Evolutionary conservation across 1,140 invertebrate species (phyloP).

Genomic region (Steinernema khuongi): DNA sequence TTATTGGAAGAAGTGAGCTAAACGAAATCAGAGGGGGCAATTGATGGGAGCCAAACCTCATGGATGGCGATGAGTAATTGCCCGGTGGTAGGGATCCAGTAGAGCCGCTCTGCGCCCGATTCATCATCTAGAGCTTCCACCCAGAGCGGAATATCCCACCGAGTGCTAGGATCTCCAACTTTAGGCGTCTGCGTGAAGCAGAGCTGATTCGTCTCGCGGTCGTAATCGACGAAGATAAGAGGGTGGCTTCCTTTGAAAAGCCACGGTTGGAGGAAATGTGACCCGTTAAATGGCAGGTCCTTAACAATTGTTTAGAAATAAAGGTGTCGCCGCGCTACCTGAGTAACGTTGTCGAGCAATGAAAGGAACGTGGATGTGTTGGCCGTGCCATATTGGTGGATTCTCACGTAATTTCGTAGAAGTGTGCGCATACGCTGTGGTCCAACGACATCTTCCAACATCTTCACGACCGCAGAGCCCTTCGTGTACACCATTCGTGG

Average conservation of each 20-base stretch:
- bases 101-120: constrained; percentile 20
- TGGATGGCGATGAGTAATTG: constrained; percentile 31
- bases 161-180: constrained; percentile 4
- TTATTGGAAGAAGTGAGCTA: constrained; percentile 29
- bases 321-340: neutral
- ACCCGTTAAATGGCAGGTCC: neutral
- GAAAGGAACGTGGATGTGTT: constrained; percentile 35
- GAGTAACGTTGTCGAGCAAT: constrained; percentile 27
- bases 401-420: constrained; percentile 30
- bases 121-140: constrained; percentile 32
- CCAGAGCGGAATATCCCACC: constrained; percentile 42
- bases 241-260: constrained; percentile 32
- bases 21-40: neutral
- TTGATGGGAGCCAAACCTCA: constrained; percentile 5
- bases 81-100: constrained; percentile 33
- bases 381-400: constrained; percentile 31
- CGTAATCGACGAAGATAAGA: constrained; percentile 41
- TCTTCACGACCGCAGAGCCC: constrained; percentile 35
- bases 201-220: constrained; percentile 25
- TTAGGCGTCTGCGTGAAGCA: constrained; percentile 38
- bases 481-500: constrained; percentile 35
- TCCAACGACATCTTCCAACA: constrained; percentile 42
- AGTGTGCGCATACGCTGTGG: constrained; percentile 27
- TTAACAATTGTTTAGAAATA: neutral
- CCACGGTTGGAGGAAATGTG: constrained; percentile 28